Evolutionary conservation across 2,888 invertebrate genomes (phyloP).

Genomic region (Meliscaeva auricollis): DNA sequence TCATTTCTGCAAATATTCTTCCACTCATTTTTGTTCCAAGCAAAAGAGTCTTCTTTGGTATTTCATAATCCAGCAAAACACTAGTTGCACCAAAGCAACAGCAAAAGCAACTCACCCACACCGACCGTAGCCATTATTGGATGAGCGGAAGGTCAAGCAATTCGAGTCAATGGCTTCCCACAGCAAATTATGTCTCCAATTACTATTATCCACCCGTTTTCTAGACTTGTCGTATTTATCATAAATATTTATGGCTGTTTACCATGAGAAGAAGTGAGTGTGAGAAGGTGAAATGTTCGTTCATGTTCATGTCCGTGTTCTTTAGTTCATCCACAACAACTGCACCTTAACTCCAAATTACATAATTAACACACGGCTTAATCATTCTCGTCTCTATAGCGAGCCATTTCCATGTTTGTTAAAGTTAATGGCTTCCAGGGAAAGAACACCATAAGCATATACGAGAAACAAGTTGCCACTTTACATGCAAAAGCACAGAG

Average conservation of each 20-base stretch:
- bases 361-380: constrained; percentile 73
- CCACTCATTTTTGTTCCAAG: constrained; percentile 32
- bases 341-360: constrained; percentile 54
- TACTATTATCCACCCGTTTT: constrained; percentile 39
- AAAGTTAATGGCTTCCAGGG: constrained; percentile 46
- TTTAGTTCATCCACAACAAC: constrained; percentile 8
- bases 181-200: constrained; percentile 53
- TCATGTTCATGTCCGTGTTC: not conserved
- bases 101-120: not conserved
- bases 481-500: constrained; percentile 59
- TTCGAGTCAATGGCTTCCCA: constrained; percentile 53
- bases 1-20: constrained; percentile 38
- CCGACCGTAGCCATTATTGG: not conserved
- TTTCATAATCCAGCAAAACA: constrained; percentile 18
- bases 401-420: constrained; percentile 23
- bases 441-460: not conserved
- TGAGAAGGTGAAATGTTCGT: not conserved
- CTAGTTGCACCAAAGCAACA: constrained; percentile 57
- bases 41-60: not conserved
- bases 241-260: constrained; percentile 53
- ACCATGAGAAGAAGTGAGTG: not conserved
- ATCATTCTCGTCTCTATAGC: constrained; percentile 37
- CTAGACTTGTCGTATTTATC: constrained; percentile 34
- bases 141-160: constrained; percentile 54
- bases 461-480: constrained; percentile 19